A percentile compares a stretch with the other conserved stretches of the same genome.
Conservation (phyloP, 2,113 vertebrate species). For the Myxocyprinus asiaticus region DNA sequence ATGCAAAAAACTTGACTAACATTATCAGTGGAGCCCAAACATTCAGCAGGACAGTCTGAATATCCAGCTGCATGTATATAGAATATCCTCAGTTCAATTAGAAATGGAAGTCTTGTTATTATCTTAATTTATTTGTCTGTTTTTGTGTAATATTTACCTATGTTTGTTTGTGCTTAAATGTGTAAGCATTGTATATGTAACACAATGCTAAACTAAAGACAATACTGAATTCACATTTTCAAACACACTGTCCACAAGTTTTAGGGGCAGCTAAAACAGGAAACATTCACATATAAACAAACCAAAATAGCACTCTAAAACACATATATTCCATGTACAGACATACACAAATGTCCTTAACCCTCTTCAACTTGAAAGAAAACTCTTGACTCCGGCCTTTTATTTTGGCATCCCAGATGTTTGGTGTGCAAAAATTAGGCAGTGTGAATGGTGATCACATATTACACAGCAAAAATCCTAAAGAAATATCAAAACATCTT, state of each 20-base stretch:
- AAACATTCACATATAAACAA: constrained; percentile 18
- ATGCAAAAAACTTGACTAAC: not conserved
- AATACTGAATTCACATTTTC: not conserved
- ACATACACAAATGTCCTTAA: not conserved
- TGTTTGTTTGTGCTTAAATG: no score
- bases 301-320: not conserved
- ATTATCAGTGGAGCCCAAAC: no score
- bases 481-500: not conserved
- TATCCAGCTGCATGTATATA: no score
- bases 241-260: not conserved
- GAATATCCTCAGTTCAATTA: no score
- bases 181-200: no score
- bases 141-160: no score
- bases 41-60: no score
- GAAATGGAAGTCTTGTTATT: no score
- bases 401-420: not conserved
- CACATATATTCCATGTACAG: not conserved
- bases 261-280: not conserved
- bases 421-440: not conserved
- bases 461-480: no score
- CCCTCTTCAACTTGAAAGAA: not conserved
- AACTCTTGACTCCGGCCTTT: not conserved
- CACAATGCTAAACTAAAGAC: not conserved
- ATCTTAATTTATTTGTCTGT: no score
- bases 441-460: no score